Percentiles rank a stretch among this genome's conserved stretches.
phyloP scores from a whole-genome alignment of 2,888 invertebrate species.

The Coelopa pilipes region DNA sequence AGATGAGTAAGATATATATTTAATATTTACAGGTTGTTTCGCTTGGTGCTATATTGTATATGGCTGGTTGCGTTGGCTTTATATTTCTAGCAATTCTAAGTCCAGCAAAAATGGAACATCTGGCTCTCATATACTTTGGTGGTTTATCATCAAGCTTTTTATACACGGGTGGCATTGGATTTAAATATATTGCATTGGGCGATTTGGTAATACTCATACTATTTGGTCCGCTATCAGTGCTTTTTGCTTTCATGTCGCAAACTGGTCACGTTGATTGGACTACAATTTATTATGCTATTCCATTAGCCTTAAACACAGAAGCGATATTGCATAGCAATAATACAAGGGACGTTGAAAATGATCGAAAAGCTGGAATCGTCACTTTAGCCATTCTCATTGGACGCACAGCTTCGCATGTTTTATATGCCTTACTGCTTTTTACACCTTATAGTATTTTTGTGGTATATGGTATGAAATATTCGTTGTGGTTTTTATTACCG shows the following conservation, averaged over 20 bases:
- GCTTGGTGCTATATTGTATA: constrained; percentile 87
- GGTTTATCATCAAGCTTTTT: constrained; percentile 94
- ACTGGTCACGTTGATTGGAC: constrained; percentile 91
- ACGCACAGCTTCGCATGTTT: constrained; percentile 87
- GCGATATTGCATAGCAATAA: constrained; percentile 96
- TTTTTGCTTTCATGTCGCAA: constrained; percentile 93
- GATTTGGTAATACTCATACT: constrained; percentile 91
- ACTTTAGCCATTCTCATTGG: constrained; percentile 95
- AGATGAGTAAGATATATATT: constrained; percentile 20
- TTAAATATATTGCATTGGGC: constrained; percentile 95
- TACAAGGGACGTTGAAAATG: constrained; percentile 89
- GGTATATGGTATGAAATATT: constrained; percentile 85
- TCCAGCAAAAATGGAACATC: constrained; percentile 92
- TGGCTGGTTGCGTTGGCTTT: constrained; percentile 86
- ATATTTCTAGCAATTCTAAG: constrained; percentile 81
- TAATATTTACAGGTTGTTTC: constrained; percentile 78
- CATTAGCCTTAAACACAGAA: constrained; percentile 92
- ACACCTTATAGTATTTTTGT: constrained; percentile 91
- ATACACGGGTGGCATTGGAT: constrained; percentile 95
- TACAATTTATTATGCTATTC: constrained; percentile 92
- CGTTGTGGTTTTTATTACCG: constrained; percentile 89
- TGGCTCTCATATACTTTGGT: constrained; percentile 94
- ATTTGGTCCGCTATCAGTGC: constrained; percentile 93
- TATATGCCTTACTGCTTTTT: constrained; percentile 90
- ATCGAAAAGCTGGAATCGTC: constrained; percentile 89